Conservation (phyloP, 1,140 invertebrate species). For the Cydia splendana region DNA sequence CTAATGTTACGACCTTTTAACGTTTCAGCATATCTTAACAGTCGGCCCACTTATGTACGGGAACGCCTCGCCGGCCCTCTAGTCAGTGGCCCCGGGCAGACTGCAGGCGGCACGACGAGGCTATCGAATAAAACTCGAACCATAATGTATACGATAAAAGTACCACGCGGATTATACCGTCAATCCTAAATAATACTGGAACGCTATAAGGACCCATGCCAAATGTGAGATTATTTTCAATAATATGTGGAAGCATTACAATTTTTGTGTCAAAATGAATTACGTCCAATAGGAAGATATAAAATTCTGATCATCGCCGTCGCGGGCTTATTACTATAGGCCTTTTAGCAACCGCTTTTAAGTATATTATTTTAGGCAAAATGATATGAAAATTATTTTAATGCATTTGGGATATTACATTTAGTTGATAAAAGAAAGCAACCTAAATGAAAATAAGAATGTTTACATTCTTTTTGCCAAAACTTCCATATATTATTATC, state of each 20-base stretch:
- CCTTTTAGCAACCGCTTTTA: neutral
- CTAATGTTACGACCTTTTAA: constrained; percentile 32
- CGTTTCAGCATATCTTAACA: constrained; percentile 23
- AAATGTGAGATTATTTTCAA: constrained; percentile 68
- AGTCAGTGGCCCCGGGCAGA: neutral
- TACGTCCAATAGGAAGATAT: neutral
- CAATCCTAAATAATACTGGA: constrained; percentile 25
- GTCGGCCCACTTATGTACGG: neutral
- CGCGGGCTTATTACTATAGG: neutral
- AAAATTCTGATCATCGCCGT: neutral
- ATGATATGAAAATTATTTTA: constrained; percentile 57
- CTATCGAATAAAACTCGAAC: neutral
- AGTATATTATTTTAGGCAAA: neutral
- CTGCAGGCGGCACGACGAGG: neutral
- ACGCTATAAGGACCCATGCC: constrained; percentile 44
- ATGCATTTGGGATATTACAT: constrained; percentile 47
- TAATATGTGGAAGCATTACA: constrained; percentile 74
- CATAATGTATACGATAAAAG: neutral
- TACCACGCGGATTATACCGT: neutral
- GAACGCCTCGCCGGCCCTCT: neutral
- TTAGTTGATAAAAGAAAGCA: constrained; percentile 28
- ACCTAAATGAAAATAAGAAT: constrained; percentile 8
- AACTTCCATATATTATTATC: constrained; percentile 78
- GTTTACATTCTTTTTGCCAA: constrained; percentile 64
- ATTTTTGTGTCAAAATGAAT: constrained; percentile 21